These are phyloP conservation scores for Apteryx owenii DNA, from an alignment of 2,113 vertebrate species.

Conservation along the genomic window DNA sequence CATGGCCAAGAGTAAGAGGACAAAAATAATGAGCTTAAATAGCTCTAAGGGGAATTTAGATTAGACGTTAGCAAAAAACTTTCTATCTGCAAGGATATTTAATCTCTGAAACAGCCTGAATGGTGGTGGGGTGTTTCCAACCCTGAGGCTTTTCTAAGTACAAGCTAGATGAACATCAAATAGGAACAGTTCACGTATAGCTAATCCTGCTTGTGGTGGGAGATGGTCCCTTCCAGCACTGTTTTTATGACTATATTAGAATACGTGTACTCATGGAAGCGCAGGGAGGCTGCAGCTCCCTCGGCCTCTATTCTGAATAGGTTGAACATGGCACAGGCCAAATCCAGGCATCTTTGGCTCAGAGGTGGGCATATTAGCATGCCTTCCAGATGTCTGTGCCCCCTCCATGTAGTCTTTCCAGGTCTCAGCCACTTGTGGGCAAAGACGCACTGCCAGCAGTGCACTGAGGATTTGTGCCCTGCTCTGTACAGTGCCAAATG, in stretches of 20 bases:
- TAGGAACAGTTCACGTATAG: not conserved
- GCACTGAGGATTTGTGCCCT: not conserved
- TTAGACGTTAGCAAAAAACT: not conserved
- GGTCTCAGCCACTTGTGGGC: no score
- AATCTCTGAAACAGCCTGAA: not conserved
- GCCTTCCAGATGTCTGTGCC: not conserved
- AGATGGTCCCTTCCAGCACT: not conserved
- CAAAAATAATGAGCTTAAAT: conserved; percentile 13
- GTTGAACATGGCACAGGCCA: not conserved
- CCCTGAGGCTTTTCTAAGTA: not conserved
- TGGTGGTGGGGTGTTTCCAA: not conserved
- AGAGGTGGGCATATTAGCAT: not conserved
- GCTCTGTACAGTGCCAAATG: not conserved
- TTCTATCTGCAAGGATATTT: not conserved
- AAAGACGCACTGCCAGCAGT: no score
- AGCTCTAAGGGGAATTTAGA: not conserved
- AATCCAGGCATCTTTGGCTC: not conserved
- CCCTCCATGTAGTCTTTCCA: not conserved
- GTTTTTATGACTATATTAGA: not conserved
- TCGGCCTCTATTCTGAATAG: not conserved
- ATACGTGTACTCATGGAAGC: not conserved
- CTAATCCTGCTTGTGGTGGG: not conserved
- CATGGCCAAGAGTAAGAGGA: not conserved
- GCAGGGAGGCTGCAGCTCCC: not conserved
- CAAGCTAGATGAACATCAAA: not conserved